A percentile compares a stretch with the other conserved stretches of the same genome.
Conservation (phyloP, 2,797 vertebrate species). For the Crax fasciolata region DNA sequence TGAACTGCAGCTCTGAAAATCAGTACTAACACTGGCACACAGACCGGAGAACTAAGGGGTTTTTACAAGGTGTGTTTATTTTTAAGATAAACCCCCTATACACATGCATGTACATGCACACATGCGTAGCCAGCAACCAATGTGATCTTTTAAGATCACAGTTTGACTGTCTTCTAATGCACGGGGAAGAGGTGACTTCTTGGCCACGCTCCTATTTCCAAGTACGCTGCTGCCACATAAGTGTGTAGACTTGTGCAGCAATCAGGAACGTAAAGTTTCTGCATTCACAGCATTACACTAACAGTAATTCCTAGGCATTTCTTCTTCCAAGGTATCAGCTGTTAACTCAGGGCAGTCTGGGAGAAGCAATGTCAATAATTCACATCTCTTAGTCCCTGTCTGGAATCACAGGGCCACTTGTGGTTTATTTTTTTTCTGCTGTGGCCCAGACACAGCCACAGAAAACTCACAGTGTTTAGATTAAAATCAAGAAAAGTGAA, state of each 20-base stretch:
- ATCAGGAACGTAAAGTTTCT: background rate
- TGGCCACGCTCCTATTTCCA: background rate
- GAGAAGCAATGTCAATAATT: background rate
- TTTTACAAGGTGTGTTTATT: slow-evolving; percentile 12
- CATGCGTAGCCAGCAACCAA: background rate
- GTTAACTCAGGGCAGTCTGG: slow-evolving; percentile 7
- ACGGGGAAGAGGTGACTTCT: background rate
- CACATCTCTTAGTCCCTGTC: background rate
- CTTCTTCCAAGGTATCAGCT: background rate
- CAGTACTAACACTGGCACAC: background rate
- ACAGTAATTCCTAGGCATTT: background rate
- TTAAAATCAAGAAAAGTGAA: background rate
- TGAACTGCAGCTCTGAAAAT: slow-evolving; percentile 42
- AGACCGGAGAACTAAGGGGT: background rate
- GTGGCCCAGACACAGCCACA: background rate
- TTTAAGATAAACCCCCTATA: background rate
- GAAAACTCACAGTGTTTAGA: background rate
- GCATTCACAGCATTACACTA: slow-evolving; percentile 19
- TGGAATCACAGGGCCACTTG: background rate
- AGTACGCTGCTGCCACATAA: background rate
- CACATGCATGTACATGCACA: background rate
- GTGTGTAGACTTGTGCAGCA: background rate
- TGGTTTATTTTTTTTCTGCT: background rate
- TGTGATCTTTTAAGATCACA: background rate
- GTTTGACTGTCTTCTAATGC: slow-evolving; percentile 7